These are phyloP conservation scores for Cygnus atratus DNA, from an alignment of 2,113 vertebrate genomes.

Conservation along the genomic window DNA sequence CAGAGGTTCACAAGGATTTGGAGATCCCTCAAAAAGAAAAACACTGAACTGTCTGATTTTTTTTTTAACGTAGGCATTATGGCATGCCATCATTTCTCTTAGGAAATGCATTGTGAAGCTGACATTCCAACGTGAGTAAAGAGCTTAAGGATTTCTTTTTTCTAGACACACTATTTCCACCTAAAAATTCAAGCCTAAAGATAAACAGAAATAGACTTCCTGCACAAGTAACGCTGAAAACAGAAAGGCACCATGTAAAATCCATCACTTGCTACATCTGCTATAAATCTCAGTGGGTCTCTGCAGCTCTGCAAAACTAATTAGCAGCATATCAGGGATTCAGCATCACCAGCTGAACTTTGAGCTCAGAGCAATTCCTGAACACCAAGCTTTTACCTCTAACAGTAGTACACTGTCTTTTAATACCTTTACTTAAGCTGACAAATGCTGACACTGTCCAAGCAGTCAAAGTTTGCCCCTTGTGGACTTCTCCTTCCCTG, in stretches of 20 bases:
- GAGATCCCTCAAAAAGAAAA: not conserved
- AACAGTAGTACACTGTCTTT: not conserved
- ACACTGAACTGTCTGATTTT: not conserved
- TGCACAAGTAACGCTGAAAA: not conserved
- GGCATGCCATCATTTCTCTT: not conserved
- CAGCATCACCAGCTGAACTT: not conserved
- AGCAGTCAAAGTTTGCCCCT: not conserved
- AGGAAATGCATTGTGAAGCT: not conserved
- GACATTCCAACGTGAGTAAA: not conserved
- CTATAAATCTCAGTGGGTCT: not conserved
- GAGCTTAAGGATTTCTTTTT: not conserved
- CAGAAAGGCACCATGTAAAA: not conserved
- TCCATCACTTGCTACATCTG: not conserved
- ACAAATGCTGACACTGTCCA: not conserved
- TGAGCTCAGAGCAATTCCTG: not conserved
- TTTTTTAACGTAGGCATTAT: not conserved
- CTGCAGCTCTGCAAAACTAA: slow-evolving; percentile 1
- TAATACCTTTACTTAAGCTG: not conserved
- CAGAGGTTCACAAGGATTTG: not conserved
- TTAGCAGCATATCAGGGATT: not conserved
- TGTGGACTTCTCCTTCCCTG: not conserved
- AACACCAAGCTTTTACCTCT: not conserved
- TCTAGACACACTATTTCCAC: not conserved
- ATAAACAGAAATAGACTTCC: not conserved
- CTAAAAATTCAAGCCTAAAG: not conserved